phyloP scores from a whole-genome alignment of 2,888 invertebrate species.

The Cancer borealis region DNA sequence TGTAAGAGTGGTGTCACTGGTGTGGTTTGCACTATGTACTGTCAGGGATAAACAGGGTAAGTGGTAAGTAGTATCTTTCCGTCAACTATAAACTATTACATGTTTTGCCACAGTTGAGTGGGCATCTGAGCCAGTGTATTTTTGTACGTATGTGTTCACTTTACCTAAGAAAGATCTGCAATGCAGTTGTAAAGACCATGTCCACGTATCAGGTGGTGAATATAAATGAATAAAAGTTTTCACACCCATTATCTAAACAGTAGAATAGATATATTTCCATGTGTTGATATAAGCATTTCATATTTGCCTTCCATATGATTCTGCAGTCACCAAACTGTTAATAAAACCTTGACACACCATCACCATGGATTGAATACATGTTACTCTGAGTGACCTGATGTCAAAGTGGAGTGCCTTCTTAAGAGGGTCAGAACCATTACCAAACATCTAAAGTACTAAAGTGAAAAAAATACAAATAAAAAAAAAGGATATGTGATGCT shows the following conservation, averaged over 20 bases:
- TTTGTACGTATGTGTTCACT: constrained; percentile 29
- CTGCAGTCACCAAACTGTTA: neutral
- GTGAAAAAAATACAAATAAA: neutral
- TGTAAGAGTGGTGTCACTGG: neutral
- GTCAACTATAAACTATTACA: neutral
- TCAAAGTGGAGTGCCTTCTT: constrained; percentile 18
- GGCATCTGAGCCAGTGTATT: neutral
- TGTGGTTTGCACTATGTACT: neutral
- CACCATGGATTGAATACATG: neutral
- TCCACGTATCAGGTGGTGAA: neutral
- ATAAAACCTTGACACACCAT: neutral
- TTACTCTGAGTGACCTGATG: neutral
- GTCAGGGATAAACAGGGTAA: neutral
- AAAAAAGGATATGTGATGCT: constrained; percentile 35
- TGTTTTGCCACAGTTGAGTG: neutral
- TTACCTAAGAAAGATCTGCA: neutral
- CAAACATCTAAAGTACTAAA: constrained; percentile 27
- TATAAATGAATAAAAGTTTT: neutral
- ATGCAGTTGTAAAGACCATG: constrained; percentile 8
- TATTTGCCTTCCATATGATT: neutral
- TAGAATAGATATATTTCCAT: neutral
- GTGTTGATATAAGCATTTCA: constrained; percentile 1
- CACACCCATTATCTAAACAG: neutral
- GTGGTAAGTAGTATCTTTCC: neutral
- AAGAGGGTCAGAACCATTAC: constrained; percentile 51